Percentiles rank a stretch among this genome's conserved stretches.
phyloP scores from a whole-genome alignment of 2,888 invertebrate genomes.

The Coronaproctus castanopsis region DNA sequence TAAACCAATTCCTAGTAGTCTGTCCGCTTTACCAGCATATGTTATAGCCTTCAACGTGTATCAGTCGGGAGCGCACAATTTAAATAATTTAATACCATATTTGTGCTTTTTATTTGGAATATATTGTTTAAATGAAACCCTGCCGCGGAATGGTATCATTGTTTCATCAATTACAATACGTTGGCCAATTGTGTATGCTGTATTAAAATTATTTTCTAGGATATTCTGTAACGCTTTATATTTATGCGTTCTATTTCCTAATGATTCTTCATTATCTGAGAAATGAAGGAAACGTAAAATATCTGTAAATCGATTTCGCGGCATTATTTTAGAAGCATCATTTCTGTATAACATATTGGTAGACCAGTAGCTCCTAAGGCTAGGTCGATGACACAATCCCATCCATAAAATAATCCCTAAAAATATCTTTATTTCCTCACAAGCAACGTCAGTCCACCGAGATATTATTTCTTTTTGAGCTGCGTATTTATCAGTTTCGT shows the following conservation, averaged over 20 bases:
- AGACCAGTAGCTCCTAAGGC: not conserved
- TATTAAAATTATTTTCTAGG: not conserved
- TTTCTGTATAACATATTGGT: not conserved
- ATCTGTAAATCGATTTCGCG: not conserved
- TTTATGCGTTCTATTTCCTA: not conserved
- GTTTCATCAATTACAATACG: not conserved
- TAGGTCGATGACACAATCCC: not conserved
- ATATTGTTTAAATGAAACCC: constrained; percentile 18
- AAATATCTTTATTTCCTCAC: not conserved
- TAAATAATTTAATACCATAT: not conserved
- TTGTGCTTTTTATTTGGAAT: constrained; percentile 3
- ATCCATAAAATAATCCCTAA: not conserved
- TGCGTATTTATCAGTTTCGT: not conserved
- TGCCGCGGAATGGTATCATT: constrained; percentile 24
- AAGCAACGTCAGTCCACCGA: not conserved
- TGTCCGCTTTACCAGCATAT: not conserved
- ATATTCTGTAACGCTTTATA: not conserved
- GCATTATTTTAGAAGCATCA: not conserved
- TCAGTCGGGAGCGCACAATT: not conserved
- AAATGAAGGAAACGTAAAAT: constrained; percentile 1
- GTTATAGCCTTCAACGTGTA: not conserved
- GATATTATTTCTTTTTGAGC: not conserved
- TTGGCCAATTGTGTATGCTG: not conserved
- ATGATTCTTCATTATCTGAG: not conserved
- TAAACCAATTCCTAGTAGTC: not conserved